Percentiles rank a stretch among this genome's conserved stretches.
These are phyloP conservation scores for Dendrophyllia cribrosa DNA, from an alignment of 64 coral and sea anemone genomes.

Conservation along the genomic window DNA sequence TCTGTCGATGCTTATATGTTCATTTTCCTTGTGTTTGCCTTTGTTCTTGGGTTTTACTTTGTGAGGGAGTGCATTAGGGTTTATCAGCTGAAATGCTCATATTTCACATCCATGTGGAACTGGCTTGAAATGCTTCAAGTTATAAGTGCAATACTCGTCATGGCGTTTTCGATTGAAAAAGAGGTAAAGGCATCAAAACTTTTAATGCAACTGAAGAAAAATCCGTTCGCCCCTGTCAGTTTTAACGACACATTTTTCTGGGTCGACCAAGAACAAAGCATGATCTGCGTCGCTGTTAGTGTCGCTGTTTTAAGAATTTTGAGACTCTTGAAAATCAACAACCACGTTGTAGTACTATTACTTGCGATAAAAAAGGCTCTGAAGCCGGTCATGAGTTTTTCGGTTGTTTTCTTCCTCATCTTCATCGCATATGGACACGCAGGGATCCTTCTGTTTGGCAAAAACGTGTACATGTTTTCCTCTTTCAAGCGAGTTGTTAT, in stretches of 20 bases:
- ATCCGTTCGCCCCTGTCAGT: not conserved
- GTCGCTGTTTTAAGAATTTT: slow-evolving; percentile 3
- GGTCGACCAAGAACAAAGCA: not conserved
- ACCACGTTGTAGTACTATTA: slow-evolving; percentile 7
- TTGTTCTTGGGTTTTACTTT: slow-evolving; percentile 51
- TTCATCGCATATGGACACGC: slow-evolving; percentile 11
- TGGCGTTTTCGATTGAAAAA: not conserved
- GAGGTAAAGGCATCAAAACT: too few relatives aligned
- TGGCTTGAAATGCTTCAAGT: slow-evolving; percentile 35
- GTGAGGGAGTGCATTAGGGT: not conserved
- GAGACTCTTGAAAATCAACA: slow-evolving; percentile 34
- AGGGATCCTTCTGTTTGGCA: slow-evolving; percentile 47
- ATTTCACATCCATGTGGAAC: slow-evolving; percentile 6
- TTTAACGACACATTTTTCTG: slow-evolving; percentile 4
- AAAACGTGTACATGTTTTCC: slow-evolving; percentile 21
- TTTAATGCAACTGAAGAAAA: not conserved
- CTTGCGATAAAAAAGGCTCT: not conserved
- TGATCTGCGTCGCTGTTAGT: not conserved
- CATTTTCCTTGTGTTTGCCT: slow-evolving; percentile 35
- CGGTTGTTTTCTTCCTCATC: slow-evolving; percentile 25
- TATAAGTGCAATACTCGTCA: not conserved
- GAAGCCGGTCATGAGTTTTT: slow-evolving; percentile 7
- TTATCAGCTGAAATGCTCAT: not conserved
- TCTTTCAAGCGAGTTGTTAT: slow-evolving; percentile 5
- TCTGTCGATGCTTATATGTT: slow-evolving; percentile 32